Evolutionary conservation across 1,140 invertebrate species (phyloP).

Genomic region (Eriosoma lanigerum): DNA sequence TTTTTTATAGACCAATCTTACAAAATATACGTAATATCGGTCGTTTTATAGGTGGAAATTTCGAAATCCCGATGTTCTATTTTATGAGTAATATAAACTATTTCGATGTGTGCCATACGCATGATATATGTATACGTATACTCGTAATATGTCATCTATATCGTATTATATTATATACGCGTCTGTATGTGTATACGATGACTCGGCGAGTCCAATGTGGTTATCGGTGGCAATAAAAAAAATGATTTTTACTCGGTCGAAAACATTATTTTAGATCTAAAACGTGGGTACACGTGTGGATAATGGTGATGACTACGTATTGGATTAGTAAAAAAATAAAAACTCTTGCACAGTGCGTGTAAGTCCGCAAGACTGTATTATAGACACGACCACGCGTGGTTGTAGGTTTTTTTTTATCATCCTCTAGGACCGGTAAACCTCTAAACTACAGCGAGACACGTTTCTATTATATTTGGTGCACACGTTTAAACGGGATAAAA

Average conservation of each 20-base stretch:
- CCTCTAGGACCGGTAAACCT: neutral
- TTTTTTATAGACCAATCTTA: slow-evolving; percentile 5
- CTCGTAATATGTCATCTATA: no score
- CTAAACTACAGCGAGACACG: neutral
- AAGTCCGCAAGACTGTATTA: neutral
- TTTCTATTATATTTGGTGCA: neutral
- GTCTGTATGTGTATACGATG: neutral
- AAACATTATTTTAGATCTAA: neutral
- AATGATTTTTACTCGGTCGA: neutral
- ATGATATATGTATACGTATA: no score
- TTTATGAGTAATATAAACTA: no score
- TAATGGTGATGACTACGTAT: neutral
- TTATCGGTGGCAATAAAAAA: slow-evolving; percentile 7
- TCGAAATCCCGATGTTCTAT: no score
- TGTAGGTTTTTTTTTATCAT: neutral
- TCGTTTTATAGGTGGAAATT: neutral
- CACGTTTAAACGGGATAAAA: slow-evolving; percentile 7
- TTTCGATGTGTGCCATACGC: no score
- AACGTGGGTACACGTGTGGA: slow-evolving; percentile 6
- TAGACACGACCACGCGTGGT: slow-evolving; percentile 26
- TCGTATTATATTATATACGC: neutral
- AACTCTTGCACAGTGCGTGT: neutral
- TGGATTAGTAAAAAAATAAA: neutral
- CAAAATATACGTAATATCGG: neutral
- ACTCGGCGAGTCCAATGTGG: neutral